Evolutionary conservation across 2,888 invertebrate genomes (phyloP), one percentile per base, ranked within the genome.

Genomic region (Melitaea athalia): DNA sequence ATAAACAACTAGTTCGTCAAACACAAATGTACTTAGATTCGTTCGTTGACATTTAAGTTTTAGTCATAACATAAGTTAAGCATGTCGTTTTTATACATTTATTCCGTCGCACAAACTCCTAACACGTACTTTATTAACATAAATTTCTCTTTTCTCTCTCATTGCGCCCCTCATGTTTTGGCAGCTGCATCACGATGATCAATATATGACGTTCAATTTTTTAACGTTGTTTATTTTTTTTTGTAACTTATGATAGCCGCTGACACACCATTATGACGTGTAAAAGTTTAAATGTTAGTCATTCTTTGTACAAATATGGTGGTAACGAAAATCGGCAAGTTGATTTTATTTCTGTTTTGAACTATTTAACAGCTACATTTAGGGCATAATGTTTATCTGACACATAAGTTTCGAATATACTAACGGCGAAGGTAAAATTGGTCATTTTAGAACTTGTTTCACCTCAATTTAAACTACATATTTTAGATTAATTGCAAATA

Each of bases 121-220:
- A 14, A 42, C 42, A 57, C 42, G 42, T 38, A 57, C 14, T 38
- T 38, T n/a, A 15, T n/a, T 57, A 57, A 38, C 38, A 38, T 38
- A 38, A 55, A 57, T 57, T 57, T 57, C 57, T 57, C 57, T 57
- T 57, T 57, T 57, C 57, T 42, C 57, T 57, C 5, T 42, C 38
- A 42, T 17, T 42, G 57, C 42, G 38, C 57, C 57, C 57, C 53
- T 60, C 55, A 5, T 70, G 69, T 70, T 67, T 63, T 67, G 59
- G 55, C 69, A 70, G 69, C 67, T 70, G 69, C 63, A 11, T 33
- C 59, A 43, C 52, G 62, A 69, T 49, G 66, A 66, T 59, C 42
- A 53, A 63, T 63, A 59, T 66, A 66, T 42, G 47, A 49, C 47
- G 47, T 38, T 31, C 59, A 64, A 42, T 67, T 67, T 70, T 70